Conservation (phyloP, 2,888 invertebrate species). For the Eulithis prunata region DNA sequence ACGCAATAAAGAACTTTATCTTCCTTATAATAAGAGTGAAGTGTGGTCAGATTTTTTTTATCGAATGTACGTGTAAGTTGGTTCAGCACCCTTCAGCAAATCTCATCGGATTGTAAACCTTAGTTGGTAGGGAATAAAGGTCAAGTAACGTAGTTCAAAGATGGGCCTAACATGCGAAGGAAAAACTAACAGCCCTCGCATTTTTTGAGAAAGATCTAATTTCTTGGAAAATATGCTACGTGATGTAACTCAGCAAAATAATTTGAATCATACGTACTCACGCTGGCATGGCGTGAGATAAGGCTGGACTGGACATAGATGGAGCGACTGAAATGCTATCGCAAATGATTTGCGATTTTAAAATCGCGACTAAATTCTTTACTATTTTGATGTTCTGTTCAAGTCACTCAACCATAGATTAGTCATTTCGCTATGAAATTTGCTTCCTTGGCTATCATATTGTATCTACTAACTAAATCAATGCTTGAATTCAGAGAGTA, state of each 20-base stretch:
- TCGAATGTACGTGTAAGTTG: conserved; percentile 30
- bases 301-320: conserved; percentile 39
- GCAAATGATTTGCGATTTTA: no score
- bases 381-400: no score
- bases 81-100: conserved; percentile 41
- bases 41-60: background rate
- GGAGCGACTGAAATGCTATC: background rate
- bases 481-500: no score
- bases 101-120: conserved; percentile 13
- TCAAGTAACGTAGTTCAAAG: background rate
- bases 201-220: conserved; percentile 64
- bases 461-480: no score
- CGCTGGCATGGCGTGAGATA: conserved; percentile 37
- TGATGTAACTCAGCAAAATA: conserved; percentile 72
- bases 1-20: conserved; percentile 2
- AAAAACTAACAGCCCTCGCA: conserved; percentile 52
- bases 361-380: no score
- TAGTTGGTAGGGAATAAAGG: conserved; percentile 11
- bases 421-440: no score
- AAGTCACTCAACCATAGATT: no score
- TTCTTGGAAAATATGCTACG: conserved; percentile 75
- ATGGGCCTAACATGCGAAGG: conserved; percentile 28
- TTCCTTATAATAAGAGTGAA: background rate
- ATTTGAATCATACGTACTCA: conserved; percentile 67
- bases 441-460: no score